Conservation (phyloP, 2,113 vertebrate species). For the Trichomycterus rosablanca region DNA sequence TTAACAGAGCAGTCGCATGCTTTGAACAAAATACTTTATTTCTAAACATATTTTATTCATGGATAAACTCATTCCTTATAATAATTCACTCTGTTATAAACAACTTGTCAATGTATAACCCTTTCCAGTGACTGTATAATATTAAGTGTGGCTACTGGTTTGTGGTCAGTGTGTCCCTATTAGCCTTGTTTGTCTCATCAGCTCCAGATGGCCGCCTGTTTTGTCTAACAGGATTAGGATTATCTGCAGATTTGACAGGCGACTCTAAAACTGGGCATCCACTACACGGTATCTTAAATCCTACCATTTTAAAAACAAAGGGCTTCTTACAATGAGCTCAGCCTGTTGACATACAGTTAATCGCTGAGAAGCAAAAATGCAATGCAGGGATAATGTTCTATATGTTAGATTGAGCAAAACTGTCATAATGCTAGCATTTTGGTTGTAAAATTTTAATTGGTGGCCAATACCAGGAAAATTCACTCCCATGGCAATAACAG, state of each 20-base stretch:
- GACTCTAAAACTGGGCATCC: slow-evolving; percentile 25
- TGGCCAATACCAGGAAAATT: too few species aligned
- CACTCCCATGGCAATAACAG: too few species aligned
- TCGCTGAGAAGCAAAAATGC: too few species aligned
- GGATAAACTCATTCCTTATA: slow-evolving; percentile 3
- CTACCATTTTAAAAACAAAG: neutral
- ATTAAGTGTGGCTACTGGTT: slow-evolving; percentile 14
- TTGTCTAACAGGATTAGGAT: slow-evolving; percentile 71
- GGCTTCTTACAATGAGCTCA: neutral
- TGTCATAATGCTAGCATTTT: too few species aligned
- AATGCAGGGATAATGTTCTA: too few species aligned
- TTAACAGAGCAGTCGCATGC: too few species aligned
- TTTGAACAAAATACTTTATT: too few species aligned
- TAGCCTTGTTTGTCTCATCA: slow-evolving; percentile 45
- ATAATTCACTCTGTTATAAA: neutral
- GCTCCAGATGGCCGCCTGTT: slow-evolving; percentile 69
- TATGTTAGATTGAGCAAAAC: too few species aligned
- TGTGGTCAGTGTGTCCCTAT: slow-evolving; percentile 27
- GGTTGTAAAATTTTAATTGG: too few species aligned
- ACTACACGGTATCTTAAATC: slow-evolving; percentile 5
- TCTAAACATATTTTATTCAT: slow-evolving; percentile 12
- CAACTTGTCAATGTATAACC: neutral
- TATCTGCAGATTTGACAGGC: slow-evolving; percentile 48
- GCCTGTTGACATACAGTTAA: too few species aligned
- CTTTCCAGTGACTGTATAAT: neutral